Conservation (phyloP, 2,113 vertebrate species). For the Taxidea taxus region DNA sequence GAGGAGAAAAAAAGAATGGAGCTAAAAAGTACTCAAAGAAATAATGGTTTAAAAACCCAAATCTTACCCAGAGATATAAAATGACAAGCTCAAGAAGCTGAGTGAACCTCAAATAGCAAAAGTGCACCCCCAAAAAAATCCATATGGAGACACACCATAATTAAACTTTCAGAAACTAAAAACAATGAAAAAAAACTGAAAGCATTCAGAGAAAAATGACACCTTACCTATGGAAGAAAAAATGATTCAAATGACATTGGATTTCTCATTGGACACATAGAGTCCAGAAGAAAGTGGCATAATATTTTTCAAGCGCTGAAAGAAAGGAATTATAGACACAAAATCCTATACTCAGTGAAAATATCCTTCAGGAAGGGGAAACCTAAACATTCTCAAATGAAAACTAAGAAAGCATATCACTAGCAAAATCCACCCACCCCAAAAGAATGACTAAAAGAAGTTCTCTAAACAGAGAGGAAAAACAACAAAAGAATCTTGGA, state of each 20-base stretch:
- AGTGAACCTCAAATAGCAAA: not conserved
- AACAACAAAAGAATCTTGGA: not conserved
- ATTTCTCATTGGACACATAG: slow-evolving; percentile 17
- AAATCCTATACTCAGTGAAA: slow-evolving; percentile 31
- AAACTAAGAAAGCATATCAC: not conserved
- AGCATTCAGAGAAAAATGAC: not conserved
- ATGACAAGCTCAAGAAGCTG: not conserved
- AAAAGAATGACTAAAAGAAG: not conserved
- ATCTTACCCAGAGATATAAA: not conserved
- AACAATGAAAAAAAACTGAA: not conserved
- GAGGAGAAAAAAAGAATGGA: not conserved
- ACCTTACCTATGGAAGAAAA: not conserved
- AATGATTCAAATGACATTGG: not conserved
- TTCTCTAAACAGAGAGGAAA: not conserved
- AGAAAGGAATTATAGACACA: not conserved
- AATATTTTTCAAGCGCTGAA: slow-evolving; percentile 8
- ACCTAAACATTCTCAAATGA: slow-evolving; percentile 23
- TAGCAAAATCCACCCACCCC: not conserved
- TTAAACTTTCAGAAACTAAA: slow-evolving; percentile 25
- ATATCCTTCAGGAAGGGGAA: not conserved
- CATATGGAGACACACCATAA: not conserved
- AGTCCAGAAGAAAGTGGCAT: not conserved
- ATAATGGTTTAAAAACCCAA: not conserved
- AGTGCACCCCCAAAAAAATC: not conserved
- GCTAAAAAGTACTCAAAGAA: not conserved